Base-by-base conservation (phyloP, 1,140 invertebrate genomes). In the Patella vulgata region DNA sequence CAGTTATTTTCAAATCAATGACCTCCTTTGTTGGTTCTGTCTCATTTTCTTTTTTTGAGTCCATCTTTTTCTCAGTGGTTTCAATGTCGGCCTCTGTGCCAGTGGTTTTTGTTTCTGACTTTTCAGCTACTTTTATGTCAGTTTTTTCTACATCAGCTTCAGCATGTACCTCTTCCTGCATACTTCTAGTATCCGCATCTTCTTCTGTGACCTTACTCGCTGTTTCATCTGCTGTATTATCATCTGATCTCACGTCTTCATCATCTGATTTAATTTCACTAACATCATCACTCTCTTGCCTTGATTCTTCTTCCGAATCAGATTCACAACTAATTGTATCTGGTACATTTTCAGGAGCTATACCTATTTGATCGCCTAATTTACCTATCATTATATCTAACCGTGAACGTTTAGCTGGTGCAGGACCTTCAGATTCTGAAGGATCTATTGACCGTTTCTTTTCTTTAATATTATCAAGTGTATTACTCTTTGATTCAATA, bases 331-430 rank as follows among this genome's bases (percentile, higher is more conserved):
- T 51, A 9, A 66, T 64, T 14, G 51, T 58, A 50, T 47, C 36
- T 50, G 50, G 48, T 9, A 70, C 39, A 36, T 25, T 55, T 21
- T 75, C 70, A 39, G 68, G 64, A 11, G 60, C 39, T 50, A 75
- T 69, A 5, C 66, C 66, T 27, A 73, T 72, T 25, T 63, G 60
- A 21, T 62, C 60, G 39, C 71, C 73, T 31, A 75, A 59, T 46
- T 73, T 73, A 17, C 73, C 73, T 17, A 75, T 75, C 3, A 75
- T 63, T 27, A 61, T 48, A 48, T 73, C 73, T 36, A 75, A 44
- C 11, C 73, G 50, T 28, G 73, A 71, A 11, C 70, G 59, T 54
- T 75, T 75, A 3, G 69, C 60, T 42, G 53, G 52, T 3, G 46
- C 28, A 21, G 42, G 48, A 36, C 42, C 21, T 5, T 62, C 61